Base-by-base conservation (phyloP, 2,797 vertebrate genomes). In the Moxostoma hubbsi region DNA sequence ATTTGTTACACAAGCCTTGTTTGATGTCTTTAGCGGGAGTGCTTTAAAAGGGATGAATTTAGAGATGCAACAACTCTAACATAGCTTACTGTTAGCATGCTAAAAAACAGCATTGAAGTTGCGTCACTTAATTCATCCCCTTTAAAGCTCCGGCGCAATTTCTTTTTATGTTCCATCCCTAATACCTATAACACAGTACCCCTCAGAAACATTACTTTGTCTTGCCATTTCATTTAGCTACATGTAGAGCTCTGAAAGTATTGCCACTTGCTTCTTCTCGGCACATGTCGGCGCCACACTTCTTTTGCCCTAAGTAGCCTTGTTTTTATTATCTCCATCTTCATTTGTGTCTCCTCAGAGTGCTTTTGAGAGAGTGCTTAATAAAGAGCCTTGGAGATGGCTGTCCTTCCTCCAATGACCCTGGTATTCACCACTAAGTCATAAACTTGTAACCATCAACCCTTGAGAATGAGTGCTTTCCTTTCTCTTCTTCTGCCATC, bases 331-430 rank as follows among this genome's bases (percentile, higher is more conserved):
- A 64, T 82, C 65, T 80, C 73, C 18, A 54, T 76, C 18, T 16
- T 59, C 59, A 10, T 73, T 45, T 73, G 16, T 63, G n/a, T 80
- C 9, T 45, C 7, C 53, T 13, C 54, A 1, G 68, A 72, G 82
- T 72, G 53, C 24, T 71, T 80, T 79, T 43, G 67, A 73, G 46
- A 61, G 54, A 75, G 85, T 85, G 75, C 43, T 86, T 87, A 89
- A 88, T 81, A 81, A 75, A 77, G 85, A 88, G 84, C 88, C 89
- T 92, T 91, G 89, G 85, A 85, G 88, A 89, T 89, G 89, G 90
- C 89, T 85, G 88, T 86, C 86, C 86, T 87, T 91, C 86, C 86
- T 91, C 87, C 86, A 85, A 83, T 80, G 85, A 78, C 88, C 85
- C 84, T 86, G 90, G 91, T 83, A 89, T 88, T 81, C 15, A 75